Percentiles rank a stretch among this genome's conserved stretches.
Evolutionary conservation across 1,140 invertebrate species (phyloP).

Genomic region (Pteromalus puparum): DNA sequence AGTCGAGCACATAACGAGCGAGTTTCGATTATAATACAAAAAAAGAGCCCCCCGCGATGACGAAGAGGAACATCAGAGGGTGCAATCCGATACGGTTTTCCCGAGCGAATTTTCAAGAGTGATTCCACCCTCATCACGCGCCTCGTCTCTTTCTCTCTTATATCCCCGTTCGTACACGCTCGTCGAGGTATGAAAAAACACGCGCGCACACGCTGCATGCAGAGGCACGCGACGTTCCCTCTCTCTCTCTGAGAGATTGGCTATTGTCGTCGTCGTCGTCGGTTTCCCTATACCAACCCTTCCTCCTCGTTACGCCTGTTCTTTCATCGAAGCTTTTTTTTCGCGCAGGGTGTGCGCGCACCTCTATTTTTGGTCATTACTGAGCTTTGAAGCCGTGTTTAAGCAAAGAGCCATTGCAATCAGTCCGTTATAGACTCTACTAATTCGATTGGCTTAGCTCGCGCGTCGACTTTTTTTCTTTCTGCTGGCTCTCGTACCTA

Average conservation of each 20-base stretch:
- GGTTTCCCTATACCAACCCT: background rate
- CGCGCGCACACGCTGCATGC: background rate
- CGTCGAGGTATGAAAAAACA: background rate
- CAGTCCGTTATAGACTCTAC: background rate
- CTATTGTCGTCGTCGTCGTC: too few relatives aligned
- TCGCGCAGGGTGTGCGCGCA: background rate
- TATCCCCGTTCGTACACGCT: too few relatives aligned
- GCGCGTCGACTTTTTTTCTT: background rate
- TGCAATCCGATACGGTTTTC: background rate
- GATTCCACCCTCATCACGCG: background rate
- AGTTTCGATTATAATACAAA: background rate
- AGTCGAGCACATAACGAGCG: background rate
- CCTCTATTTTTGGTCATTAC: background rate
- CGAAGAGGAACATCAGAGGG: background rate
- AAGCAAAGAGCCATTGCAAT: background rate
- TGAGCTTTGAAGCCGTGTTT: background rate
- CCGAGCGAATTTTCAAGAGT: background rate
- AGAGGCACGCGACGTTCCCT: background rate
- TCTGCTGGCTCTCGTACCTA: background rate
- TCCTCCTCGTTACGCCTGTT: conserved; percentile 5
- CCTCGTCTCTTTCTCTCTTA: background rate
- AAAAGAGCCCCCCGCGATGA: too few relatives aligned
- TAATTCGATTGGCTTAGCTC: background rate
- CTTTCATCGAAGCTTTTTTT: conserved; percentile 10
- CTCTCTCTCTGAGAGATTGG: too few relatives aligned